Base-by-base conservation (phyloP, 2,113 vertebrate species). In the Hylia prasina region DNA sequence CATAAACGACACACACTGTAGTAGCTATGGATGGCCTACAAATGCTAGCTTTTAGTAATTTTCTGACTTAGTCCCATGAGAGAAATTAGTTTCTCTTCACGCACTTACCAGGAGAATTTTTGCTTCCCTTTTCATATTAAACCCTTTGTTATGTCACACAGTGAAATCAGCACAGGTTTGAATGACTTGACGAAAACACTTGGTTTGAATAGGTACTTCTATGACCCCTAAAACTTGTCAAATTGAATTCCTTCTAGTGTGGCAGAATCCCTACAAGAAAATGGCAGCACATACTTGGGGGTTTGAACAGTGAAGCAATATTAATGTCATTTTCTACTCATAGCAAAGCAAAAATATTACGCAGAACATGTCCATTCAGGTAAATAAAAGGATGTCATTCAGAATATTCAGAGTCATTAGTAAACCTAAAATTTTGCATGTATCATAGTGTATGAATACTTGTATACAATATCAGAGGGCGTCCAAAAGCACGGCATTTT, bases 251-350 rank as follows among this genome's bases (percentile, higher is more conserved):
- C 9, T 73, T 54, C 64, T 65, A 18, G 20, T 27, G 42, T 21
- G 15, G 37, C 37, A 81, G 63, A 83, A 86, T 44, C 13, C 27
- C 63, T 15, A 7, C 2, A 13, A 91, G 19, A 92, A 79, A 54
- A 82, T 6, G 31, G 47, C 27, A 90, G 18, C 3, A 31, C 15
- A 35, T 3, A 8, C 11, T 42, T 1, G 3, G 0, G 6, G 6
- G 11, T 84, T 91, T 75, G 37, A 84, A 57, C 10, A 57, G 16
- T 47, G 58, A 69, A 60, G 40, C 24, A 70, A 53, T 69, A 54
- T 17, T 10, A 69, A n/a, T 9, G 6, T 15, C 2, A 19, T 77
- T 84, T 84, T 73, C 50, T 50, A 44, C 22, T 69, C 50, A 78
- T 9, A 65, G 31, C 25, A 45, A 63, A 85, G 31, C 4, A 80